Evolutionary conservation across 2,113 vertebrate species (phyloP).

Genomic region (Labeo rohita): DNA sequence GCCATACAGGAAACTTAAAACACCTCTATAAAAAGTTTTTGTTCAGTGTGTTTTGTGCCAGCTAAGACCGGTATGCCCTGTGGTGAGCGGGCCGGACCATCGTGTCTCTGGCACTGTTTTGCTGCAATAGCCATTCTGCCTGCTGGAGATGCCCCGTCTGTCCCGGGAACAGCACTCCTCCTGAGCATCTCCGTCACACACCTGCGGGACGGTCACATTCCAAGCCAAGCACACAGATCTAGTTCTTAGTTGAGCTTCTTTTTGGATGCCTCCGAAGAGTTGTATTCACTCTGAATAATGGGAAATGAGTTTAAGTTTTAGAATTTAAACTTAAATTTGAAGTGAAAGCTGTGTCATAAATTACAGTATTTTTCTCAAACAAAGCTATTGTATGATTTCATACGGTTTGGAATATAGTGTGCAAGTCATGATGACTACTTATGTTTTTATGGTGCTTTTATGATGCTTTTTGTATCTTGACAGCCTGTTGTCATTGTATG

Average conservation of each 20-base stretch:
- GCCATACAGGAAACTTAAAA: not conserved
- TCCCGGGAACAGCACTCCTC: constrained; percentile 31
- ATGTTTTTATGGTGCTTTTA: not conserved
- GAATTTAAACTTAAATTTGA: not conserved
- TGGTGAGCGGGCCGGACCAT: not conserved
- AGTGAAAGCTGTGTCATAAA: not conserved
- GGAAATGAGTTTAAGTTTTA: not conserved
- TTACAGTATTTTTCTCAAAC: not conserved
- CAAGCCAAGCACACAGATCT: not conserved
- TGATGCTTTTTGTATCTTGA: not conserved
- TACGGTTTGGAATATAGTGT: not conserved
- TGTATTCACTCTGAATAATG: not conserved
- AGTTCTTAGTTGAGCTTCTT: not conserved
- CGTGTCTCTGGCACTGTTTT: constrained; percentile 29
- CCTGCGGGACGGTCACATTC: constrained; percentile 29
- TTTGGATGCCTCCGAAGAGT: not conserved
- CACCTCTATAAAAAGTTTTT: not conserved
- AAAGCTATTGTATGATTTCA: not conserved
- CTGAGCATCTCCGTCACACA: constrained; percentile 50
- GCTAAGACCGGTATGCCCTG: not conserved
- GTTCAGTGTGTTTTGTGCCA: not conserved
- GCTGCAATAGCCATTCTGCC: not conserved
- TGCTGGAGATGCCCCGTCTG: constrained; percentile 48
- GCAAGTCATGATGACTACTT: not conserved
- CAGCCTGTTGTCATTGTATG: not conserved